These are phyloP conservation scores for Vannuccia rotundouncinata DNA, from an alignment of 2,888 invertebrate species.

Conservation along the genomic window DNA sequence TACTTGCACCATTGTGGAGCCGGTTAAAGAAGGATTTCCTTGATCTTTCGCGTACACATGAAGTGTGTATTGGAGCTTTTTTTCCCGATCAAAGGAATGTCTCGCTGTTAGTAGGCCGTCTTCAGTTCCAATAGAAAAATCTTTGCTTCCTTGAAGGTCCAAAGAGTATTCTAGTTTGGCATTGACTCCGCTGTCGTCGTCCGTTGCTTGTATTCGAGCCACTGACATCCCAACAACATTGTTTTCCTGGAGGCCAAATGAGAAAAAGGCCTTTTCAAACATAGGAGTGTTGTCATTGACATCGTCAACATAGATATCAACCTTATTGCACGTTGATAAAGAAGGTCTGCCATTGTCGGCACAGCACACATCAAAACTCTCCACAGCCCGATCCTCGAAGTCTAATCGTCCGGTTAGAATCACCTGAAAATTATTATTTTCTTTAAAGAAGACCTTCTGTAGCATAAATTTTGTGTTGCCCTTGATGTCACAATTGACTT, in stretches of 20 bases:
- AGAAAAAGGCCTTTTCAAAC: neutral
- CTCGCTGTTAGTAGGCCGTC: neutral
- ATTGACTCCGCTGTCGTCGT: neutral
- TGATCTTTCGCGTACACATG: conserved; percentile 6
- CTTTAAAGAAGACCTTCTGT: neutral
- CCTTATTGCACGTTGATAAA: neutral
- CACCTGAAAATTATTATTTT: neutral
- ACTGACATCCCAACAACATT: neutral
- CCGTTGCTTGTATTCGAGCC: neutral
- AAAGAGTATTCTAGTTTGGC: conserved; percentile 7
- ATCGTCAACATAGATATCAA: conserved; percentile 1
- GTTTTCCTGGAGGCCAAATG: neutral
- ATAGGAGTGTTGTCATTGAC: neutral
- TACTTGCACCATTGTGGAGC: neutral
- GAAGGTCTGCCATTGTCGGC: neutral
- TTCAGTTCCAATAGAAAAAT: neutral
- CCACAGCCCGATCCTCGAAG: neutral
- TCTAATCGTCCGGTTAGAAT: conserved; percentile 3
- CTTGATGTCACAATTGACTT: conserved; percentile 6
- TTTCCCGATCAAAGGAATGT: neutral
- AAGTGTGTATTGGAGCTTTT: neutral
- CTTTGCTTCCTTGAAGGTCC: neutral
- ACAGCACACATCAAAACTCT: conserved; percentile 24
- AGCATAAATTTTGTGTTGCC: conserved; percentile 6
- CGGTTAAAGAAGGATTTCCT: neutral